Evolutionary conservation across 2,888 invertebrate species (phyloP), one percentile per base, ranked within the genome.

Genomic region (Stegophylla sp.): DNA sequence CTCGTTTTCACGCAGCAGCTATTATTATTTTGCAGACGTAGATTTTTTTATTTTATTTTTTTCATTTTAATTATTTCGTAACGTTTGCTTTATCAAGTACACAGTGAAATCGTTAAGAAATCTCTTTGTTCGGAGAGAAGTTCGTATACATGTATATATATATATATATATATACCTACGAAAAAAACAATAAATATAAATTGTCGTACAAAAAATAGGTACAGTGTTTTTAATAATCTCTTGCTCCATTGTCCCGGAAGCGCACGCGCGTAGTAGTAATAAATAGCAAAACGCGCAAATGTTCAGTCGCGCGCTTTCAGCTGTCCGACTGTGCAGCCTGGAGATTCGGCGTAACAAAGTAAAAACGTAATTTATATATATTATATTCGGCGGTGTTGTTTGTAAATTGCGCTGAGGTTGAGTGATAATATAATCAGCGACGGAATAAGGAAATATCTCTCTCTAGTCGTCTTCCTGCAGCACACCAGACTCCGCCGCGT

Each of bases 361-460:
- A 45, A 64, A 61, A 69, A 61, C 56, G 43, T 15, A 23, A 34
- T 34, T n/a, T 34, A 28, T 20, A 53, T 20, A 45, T 45, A 56
- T 43, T 74, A 64, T 56, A 71, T 71, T 69, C 59, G 48, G 71
- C n/a, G n/a, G n/a, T n/a, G n/a, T n/a, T 69, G 79, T 63, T 53
- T 66, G 71, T 59, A 41, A 61, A 67, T 61, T 51, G 28, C 4
- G 20, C 23, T 61, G 61, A 23, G 51, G 15, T 34, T 15, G 41
- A 61, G 17, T 41, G 71, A 71, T 79, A 79, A 61, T 51, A 20
- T 13, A 79, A 71, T 69, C 71, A 23, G n/a, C n/a, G 34, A 45
- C 69, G 4, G 69, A 61, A 61, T 71, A 79, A 71, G 51, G 61
- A 71, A 51, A 63, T 41, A 71, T 79, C 59, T 51, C 23, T 20